Conservation (phyloP, 2,888 invertebrate species). For the Odontomyia ornata region DNA sequence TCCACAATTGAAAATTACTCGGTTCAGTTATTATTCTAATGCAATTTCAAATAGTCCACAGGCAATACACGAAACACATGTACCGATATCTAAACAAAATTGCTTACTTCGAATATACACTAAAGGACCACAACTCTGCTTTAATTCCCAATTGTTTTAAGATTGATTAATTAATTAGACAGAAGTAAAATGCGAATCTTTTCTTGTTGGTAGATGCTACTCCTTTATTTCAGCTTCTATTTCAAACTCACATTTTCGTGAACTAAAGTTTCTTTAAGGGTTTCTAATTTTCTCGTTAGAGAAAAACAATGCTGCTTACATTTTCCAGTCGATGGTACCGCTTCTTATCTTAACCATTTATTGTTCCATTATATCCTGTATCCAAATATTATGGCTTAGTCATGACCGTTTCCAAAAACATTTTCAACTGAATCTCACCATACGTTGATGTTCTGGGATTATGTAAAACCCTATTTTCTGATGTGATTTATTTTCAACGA, state of each 20-base stretch:
- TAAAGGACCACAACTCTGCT: no score
- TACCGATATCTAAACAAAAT: no score
- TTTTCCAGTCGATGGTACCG: no score
- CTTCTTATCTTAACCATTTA: background rate
- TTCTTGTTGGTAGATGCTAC: background rate
- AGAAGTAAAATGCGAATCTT: background rate
- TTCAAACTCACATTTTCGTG: background rate
- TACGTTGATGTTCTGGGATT: background rate
- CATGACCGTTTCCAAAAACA: background rate
- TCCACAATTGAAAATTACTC: no score
- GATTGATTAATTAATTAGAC: background rate
- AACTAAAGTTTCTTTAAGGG: background rate
- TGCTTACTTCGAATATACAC: no score
- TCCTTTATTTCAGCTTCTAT: background rate
- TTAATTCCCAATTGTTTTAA: background rate
- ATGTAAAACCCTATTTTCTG: slow-evolving; percentile 21
- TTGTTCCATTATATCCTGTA: background rate
- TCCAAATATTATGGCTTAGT: background rate
- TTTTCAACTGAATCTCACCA: background rate
- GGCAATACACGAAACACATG: no score
- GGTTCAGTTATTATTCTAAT: no score
- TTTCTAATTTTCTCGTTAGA: background rate
- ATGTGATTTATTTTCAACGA: slow-evolving; percentile 48
- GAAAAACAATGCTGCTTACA: background rate
- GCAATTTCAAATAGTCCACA: no score